Percentiles rank a stretch among this genome's conserved stretches.
These are phyloP conservation scores for Asteroscopus sphinx DNA, from an alignment of 2,888 invertebrate genomes.

Conservation along the genomic window DNA sequence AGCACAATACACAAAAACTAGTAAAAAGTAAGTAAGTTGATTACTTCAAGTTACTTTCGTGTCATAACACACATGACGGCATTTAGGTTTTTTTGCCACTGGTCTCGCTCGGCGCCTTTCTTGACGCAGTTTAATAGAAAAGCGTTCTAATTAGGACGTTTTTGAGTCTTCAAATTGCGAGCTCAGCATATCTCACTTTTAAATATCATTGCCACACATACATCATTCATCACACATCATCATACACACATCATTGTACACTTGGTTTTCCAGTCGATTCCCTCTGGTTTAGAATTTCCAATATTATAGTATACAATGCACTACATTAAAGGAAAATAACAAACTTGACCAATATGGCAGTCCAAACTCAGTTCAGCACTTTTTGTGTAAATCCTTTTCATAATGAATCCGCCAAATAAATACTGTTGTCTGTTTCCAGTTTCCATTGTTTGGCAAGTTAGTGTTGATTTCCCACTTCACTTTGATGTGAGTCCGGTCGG, in stretches of 20 bases:
- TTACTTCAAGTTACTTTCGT: too few species aligned
- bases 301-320: conserved; percentile 8
- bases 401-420: conserved; percentile 51
- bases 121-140: too few species aligned
- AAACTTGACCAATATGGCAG: conserved; percentile 13
- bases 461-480: conserved; percentile 76
- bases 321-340: conserved; percentile 8
- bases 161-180: too few species aligned
- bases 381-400: conserved; percentile 39
- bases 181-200: too few species aligned
- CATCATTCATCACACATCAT: too few species aligned
- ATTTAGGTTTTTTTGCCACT: not conserved
- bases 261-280: not conserved
- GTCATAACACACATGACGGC: too few species aligned
- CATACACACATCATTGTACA: too few species aligned
- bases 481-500: conserved; percentile 79
- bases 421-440: conserved; percentile 40
- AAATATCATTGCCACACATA: too few species aligned
- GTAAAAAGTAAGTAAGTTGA: too few species aligned
- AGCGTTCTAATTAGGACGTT: too few species aligned
- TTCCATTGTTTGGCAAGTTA: conserved; percentile 72
- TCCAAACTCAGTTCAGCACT: conserved; percentile 31
- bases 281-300: not conserved
- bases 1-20: too few species aligned
- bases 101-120: too few species aligned